Base-by-base conservation (phyloP, 2,113 vertebrate species). In the Apteryx owenii region DNA sequence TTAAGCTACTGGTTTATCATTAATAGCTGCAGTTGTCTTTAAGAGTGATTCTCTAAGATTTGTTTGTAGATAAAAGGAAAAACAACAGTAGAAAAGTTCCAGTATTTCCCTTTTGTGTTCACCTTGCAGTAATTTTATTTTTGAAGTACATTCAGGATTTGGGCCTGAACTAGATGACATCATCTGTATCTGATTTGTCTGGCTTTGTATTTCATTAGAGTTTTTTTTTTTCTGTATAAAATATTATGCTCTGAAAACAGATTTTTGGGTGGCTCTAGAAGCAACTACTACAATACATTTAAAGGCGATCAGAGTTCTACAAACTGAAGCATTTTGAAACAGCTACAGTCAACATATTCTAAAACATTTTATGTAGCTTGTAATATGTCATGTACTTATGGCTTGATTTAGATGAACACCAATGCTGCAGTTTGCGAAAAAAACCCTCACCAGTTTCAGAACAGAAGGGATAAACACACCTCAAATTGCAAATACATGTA, bases 151-250 rank as follows among this genome's bases (percentile, higher is more conserved):
- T 78, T 91, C 77, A 76, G 28, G 54, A 88, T 96, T 40, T 78
- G 62, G 86, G 86, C 90, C 93, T 93, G 94, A 97, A 96, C 53
- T 89, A 95, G 94, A 91, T 88, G 62, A 89, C 85, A 95, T 91
- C 51, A 96, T 97, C 77, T 95, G 66, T 89, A 93, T 53, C 26
- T 44, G 28, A 92, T 92, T 86, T 90, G 40, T 66, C 48, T 42
- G 17, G 75, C 81, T 95, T 95, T 96, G 46, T 91, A 91, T 93
- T 96, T 89, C 82, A 86, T 77, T 77, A 76, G 81, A 87, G 92
- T 36, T 31, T 25, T 13, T 80, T 51, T 73, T 90, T 95, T 88
- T 58, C 81, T 96, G 89, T 76, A 84, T 82, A 86, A 91, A 88
- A 96, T 94, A 68, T 53, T 9, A 93, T 65, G 31, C 87, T 96